A percentile compares a stretch with the other conserved stretches of the same genome.
phyloP scores from a whole-genome alignment of 2,113 vertebrate genomes.

The Psettodes erumei region DNA sequence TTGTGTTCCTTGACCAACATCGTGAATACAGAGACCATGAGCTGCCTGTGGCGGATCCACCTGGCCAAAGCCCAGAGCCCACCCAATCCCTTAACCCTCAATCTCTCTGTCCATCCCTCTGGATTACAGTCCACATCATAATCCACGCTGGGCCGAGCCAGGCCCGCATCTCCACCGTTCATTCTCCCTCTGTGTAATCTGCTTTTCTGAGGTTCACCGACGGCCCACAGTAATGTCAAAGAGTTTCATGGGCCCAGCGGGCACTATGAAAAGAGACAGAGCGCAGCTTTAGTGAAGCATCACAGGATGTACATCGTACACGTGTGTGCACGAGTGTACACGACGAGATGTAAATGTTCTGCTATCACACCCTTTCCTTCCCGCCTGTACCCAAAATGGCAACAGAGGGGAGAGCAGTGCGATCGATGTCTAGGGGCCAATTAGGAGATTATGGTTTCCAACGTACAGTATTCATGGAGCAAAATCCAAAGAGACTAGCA shows the following conservation, averaged over 20 bases:
- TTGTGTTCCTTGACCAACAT: not conserved
- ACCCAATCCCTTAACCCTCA: conserved; percentile 65
- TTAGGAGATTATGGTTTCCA: not conserved
- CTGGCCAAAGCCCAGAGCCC: conserved; percentile 55
- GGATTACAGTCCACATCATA: conserved; percentile 76
- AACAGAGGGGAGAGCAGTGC: not conserved
- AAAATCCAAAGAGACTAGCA: not conserved
- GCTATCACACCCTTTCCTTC: not conserved
- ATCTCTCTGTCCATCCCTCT: conserved; percentile 60
- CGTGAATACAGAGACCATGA: conserved; percentile 3
- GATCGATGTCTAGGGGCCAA: not conserved
- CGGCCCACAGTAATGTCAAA: conserved; percentile 45
- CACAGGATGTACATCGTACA: not conserved
- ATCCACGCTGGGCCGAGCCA: conserved; percentile 66
- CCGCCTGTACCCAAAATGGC: not conserved
- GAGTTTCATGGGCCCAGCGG: not conserved
- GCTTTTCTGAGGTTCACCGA: conserved; percentile 68
- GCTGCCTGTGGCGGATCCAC: conserved; percentile 34
- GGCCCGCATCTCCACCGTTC: conserved; percentile 48
- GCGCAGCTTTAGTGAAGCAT: not conserved
- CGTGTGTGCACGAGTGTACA: not conserved
- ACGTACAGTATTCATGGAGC: not conserved
- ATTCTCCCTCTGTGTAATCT: conserved; percentile 69
- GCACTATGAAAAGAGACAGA: conserved; percentile 1
- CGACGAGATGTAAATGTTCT: not conserved